Base-by-base conservation (phyloP, 30 jellyfish, hydroid and myxozoan genomes). In the Aurelia sp. region DNA sequence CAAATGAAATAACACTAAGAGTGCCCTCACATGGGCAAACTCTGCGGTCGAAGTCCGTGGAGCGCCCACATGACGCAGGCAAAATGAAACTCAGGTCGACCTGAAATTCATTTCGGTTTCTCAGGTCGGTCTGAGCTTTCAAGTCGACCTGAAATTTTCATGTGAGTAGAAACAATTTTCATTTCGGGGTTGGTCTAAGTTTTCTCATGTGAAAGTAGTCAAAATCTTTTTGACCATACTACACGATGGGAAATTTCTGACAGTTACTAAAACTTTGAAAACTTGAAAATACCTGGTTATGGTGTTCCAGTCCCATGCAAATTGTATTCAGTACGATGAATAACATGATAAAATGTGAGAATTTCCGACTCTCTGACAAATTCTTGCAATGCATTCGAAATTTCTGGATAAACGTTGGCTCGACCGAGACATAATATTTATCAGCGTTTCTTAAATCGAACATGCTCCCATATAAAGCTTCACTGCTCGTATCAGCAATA, bases 241-340 rank as follows among this genome's bases (percentile, higher is more conserved):
- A 2, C 8, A 5, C 55, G 55, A 44, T 44, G 55, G 33, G 13
- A 61, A 61, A n/a, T 22, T 61, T 23, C 15, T 22, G 27, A 61
- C 12, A 22, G 12, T 11, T 61, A n/a, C 11, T 4, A n/a, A 8
- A 61, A 61, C 13, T 11, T 13, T 61, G 9, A 61, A n/a, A 61
- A 61, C 33, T 61, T 61, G 10, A 23, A 61, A 61, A 4, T 74
- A 92, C 98, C 96, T 92, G 97, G 66, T 87, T 92, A 52, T 92
- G 97, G 72, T 92, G 98, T 37, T 92, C 98, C 66, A 92, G 72
- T 47, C 96, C 98, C 98, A 92, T 92, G 90, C 98, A 92, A 41
- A 92, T 76, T 20, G 96, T 92, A 66, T 92, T 92, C 44, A 83
- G 27, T 11, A 92, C 85, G 15, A 92, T 92, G 33, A 88, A 81